These are phyloP conservation scores for Temnothorax curvispinosus DNA, from an alignment of 1,140 invertebrate genomes.

Conservation along the genomic window DNA sequence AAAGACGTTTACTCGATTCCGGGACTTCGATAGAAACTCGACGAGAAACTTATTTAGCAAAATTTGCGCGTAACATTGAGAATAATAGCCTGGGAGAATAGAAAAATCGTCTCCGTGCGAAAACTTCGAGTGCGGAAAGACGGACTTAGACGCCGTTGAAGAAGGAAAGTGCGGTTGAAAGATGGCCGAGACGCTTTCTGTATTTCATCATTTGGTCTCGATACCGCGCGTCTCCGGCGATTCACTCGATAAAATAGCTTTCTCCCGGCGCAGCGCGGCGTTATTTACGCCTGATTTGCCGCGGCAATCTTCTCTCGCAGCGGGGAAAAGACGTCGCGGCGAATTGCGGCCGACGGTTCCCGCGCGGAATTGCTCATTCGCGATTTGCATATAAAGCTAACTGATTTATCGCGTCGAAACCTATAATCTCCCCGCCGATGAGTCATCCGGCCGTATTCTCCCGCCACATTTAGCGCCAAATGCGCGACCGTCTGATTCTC, in stretches of 20 bases:
- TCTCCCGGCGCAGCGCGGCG: conserved; percentile 26
- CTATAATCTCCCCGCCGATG: conserved; percentile 14
- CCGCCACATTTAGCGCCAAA: conserved; percentile 52
- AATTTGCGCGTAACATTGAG: not conserved
- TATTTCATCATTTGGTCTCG: conserved; percentile 52
- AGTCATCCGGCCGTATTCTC: conserved; percentile 44
- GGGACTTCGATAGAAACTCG: not conserved
- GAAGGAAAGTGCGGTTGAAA: conserved; percentile 9
- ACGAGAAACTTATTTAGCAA: conserved; percentile 2
- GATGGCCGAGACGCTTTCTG: not conserved
- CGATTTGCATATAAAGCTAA: conserved; percentile 69
- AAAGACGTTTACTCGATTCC: not conserved
- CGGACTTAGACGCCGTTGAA: not conserved
- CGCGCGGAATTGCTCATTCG: conserved; percentile 58
- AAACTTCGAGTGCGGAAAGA: conserved; percentile 9
- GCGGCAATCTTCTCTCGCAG: conserved; percentile 56
- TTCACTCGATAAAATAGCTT: conserved; percentile 59
- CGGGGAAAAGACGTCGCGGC: conserved; percentile 35
- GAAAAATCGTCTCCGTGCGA: not conserved
- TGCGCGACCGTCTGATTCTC: conserved; percentile 54
- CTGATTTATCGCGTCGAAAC: conserved; percentile 62
- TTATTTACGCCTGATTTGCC: conserved; percentile 71
- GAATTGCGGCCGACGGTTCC: conserved; percentile 54
- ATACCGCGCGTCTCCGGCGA: conserved; percentile 36
- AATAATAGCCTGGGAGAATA: conserved; percentile 6